Percentiles rank a stretch among this genome's conserved stretches.
Evolutionary conservation across 2,888 invertebrate species (phyloP).

Genomic region (Sinotaia quadrata): DNA sequence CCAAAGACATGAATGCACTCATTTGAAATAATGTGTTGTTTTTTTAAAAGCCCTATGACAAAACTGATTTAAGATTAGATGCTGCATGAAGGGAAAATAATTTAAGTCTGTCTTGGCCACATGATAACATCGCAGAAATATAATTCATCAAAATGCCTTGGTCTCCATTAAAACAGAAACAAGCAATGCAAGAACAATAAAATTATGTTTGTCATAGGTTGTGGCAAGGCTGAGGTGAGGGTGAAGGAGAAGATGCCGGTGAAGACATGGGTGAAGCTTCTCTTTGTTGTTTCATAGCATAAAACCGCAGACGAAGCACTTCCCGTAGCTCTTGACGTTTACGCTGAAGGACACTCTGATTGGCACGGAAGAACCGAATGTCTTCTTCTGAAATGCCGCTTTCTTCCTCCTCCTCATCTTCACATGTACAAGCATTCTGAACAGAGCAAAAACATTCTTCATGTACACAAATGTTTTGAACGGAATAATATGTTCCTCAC

Average conservation of each 20-base stretch:
- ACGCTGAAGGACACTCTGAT: conserved; percentile 83
- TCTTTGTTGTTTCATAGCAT: conserved; percentile 49
- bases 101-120: too few relatives aligned
- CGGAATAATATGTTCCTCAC: too few relatives aligned
- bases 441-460: background rate
- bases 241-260: conserved; percentile 20
- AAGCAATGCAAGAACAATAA: background rate
- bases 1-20: too few relatives aligned
- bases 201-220: conserved; percentile 1
- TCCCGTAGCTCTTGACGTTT: conserved; percentile 87
- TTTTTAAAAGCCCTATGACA: too few relatives aligned
- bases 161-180: background rate
- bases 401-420: conserved; percentile 56
- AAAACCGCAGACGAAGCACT: conserved; percentile 86
- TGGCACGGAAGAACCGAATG: conserved; percentile 88
- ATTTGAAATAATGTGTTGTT: too few relatives aligned
- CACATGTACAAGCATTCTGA: background rate
- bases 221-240: conserved; percentile 7
- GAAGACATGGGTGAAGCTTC: conserved; percentile 20
- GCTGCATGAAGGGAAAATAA: too few relatives aligned
- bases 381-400: conserved; percentile 87
- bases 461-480: background rate
- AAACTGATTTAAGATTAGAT: too few relatives aligned
- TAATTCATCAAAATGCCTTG: too few relatives aligned
- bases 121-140: too few relatives aligned